phyloP scores from a whole-genome alignment of 2,113 vertebrate genomes.

The Daubentonia madagascariensis region DNA sequence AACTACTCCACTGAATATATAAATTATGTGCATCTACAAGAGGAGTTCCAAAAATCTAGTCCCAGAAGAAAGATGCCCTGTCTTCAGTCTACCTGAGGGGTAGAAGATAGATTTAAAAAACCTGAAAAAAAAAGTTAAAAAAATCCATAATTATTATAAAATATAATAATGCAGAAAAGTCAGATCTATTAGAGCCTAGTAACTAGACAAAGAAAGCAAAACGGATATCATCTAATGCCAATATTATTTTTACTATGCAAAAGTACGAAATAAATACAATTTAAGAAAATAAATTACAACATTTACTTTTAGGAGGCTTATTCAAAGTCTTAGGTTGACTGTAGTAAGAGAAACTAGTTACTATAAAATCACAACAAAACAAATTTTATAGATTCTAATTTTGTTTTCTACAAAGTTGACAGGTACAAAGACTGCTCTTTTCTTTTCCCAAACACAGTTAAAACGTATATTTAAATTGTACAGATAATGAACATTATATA shows the following conservation, averaged over 20 bases:
- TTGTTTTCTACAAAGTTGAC: constrained; percentile 2
- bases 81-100: background rate
- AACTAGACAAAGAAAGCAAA: constrained; percentile 16
- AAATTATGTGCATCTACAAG: background rate
- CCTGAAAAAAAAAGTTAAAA: background rate
- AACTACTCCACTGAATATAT: background rate
- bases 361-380: constrained; percentile 16
- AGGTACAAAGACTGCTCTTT: background rate
- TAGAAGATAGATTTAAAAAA: background rate
- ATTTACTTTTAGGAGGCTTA: background rate
- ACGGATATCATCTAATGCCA: background rate
- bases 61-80: background rate
- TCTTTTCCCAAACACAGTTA: background rate
- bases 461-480: constrained; percentile 28
- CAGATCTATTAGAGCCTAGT: background rate
- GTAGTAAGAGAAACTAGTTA: constrained; percentile 19
- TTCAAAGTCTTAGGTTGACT: background rate
- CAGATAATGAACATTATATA: constrained; percentile 20
- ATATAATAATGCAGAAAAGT: background rate
- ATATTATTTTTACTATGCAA: background rate
- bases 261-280: background rate
- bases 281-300: constrained; percentile 12
- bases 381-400: background rate
- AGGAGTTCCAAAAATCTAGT: background rate
- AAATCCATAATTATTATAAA: background rate